These are phyloP conservation scores for Elanoides forficatus DNA, from an alignment of 2,113 vertebrate species.

Conservation along the genomic window DNA sequence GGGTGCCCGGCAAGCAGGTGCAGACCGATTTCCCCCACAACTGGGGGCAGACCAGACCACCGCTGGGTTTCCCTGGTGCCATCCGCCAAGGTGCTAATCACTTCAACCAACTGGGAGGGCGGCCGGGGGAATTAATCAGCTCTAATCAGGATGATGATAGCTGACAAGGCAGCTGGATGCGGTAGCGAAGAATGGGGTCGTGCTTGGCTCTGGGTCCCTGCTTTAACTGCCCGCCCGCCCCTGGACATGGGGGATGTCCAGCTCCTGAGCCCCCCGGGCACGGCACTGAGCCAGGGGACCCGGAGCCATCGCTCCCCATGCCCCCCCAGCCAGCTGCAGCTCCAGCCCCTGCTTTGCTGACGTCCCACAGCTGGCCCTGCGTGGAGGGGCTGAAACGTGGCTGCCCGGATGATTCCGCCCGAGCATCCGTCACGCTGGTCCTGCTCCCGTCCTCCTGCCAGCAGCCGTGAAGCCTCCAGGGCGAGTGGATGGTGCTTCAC, in stretches of 20 bases:
- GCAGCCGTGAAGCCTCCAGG: fast-evolving
- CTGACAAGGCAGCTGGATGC: background rate
- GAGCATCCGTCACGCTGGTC: fast-evolving
- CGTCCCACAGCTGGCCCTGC: too few relatives aligned
- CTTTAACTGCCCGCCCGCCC: background rate
- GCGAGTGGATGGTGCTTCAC: background rate
- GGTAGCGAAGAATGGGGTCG: background rate
- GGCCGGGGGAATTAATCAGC: background rate
- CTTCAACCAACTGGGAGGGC: background rate
- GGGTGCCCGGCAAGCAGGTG: background rate
- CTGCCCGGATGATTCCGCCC: background rate
- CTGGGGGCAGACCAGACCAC: too few relatives aligned
- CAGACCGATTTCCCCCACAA: fast-evolving
- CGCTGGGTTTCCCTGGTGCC: background rate
- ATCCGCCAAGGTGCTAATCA: background rate
- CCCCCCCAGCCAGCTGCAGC: background rate
- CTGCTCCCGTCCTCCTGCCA: background rate
- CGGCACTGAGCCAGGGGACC: background rate
- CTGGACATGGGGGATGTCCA: background rate
- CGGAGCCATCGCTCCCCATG: fast-evolving
- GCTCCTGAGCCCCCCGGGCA: background rate
- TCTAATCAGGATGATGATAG: background rate
- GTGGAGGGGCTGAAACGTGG: background rate
- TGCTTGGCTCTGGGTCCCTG: background rate
- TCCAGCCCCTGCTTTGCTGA: background rate